These are phyloP conservation scores for Poeciliopsis retropinna DNA, from an alignment of 2,113 vertebrate species.

Conservation along the genomic window DNA sequence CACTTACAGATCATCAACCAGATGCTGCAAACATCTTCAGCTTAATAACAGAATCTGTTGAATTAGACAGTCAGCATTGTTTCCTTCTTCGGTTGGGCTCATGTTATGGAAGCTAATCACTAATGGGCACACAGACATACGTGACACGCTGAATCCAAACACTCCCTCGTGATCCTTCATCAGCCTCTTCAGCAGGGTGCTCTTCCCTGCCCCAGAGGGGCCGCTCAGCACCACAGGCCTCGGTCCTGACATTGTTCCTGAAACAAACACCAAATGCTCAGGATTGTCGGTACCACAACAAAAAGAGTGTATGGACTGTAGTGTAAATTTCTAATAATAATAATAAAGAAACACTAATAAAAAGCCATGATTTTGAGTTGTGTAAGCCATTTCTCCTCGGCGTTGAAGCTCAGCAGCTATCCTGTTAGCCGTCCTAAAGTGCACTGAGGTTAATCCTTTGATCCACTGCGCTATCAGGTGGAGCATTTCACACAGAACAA, in stretches of 20 bases:
- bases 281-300: neutral
- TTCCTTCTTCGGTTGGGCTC: conserved; percentile 24
- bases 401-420: conserved; percentile 13
- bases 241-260: conserved; percentile 87
- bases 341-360: neutral
- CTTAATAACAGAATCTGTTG: neutral
- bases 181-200: conserved; percentile 92
- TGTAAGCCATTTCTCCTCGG: neutral
- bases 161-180: conserved; percentile 87
- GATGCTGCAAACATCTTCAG: neutral
- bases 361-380: neutral
- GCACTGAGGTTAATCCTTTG: conserved; percentile 63
- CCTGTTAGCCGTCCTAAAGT: conserved; percentile 34
- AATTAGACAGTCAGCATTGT: neutral
- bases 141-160: conserved; percentile 97
- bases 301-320: neutral
- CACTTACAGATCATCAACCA: neutral
- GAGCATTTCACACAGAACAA: neutral
- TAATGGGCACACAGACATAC: conserved; percentile 78
- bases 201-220: conserved; percentile 95
- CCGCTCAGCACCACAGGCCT: conserved; percentile 95
- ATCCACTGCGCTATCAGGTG: conserved; percentile 32
- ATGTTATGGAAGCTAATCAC: neutral
- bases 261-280: neutral
- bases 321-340: neutral